Evolutionary conservation across 2,113 vertebrate species (phyloP), one percentile per base, ranked within the genome.

Genomic region (Notarius quadriscutis): DNA sequence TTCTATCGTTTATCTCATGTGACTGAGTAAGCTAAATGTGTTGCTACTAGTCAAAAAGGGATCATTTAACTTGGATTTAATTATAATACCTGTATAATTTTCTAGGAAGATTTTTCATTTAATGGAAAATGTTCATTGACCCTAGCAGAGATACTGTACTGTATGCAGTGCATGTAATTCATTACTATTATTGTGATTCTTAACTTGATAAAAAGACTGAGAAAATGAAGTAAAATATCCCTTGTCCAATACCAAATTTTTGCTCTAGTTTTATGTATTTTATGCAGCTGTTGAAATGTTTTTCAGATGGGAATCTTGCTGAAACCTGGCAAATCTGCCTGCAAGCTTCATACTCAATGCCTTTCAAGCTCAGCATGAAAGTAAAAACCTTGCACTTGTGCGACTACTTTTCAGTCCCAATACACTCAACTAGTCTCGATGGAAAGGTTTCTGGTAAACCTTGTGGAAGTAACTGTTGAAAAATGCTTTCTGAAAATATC

Each of bases 331-430:
- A 79, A 79, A 57, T 55, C 25, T 79, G n/a, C 51, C 77, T 2
- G 9, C 17, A 41, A 20, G 79, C 15, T 12, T 34, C 57, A 41
- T 60, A 81, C 18, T 81, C 1, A 1, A 57, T 14, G 27, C 17
- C 79, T 81, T 81, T 60, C 17, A 60, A 81, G 79, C 17, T 81
- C 79, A 81, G 57, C 79, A 81, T 81, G 57, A 60, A 81, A 81
- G 55, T 34, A 60, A 60, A 58, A 34, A 58, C 50, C 25, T 58
- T 34, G 27, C 17, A 60, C 79, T 60, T 20, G 10, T 30, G 51
- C 1, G n/a, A 55, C 50, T 55, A 15, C 12, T 53, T 79, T 80
- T 80, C 78, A 80, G 53, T 41, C 55, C 15, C 15, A 0, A 34
- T 11, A 27, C 78, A 34, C 55, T 57, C 51, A 17, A 79, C 17